Evolutionary conservation across 1,140 invertebrate species (phyloP).

Genomic region (Eueides isabella): DNA sequence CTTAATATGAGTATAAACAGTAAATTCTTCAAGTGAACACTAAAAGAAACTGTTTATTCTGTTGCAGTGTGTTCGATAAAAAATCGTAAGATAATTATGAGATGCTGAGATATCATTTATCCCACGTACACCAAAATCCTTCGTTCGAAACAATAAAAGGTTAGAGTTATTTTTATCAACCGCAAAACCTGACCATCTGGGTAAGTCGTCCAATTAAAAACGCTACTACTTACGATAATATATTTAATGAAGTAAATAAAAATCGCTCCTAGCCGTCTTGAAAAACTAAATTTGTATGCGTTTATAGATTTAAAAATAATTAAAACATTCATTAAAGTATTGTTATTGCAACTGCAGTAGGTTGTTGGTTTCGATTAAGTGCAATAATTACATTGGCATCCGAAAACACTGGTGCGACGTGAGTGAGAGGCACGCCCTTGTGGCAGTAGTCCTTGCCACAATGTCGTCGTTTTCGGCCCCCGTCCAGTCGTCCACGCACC

Average conservation of each 20-base stretch:
- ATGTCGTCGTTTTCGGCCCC: constrained; percentile 64
- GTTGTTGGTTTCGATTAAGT: constrained; percentile 59
- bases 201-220: constrained; percentile 34
- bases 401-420: constrained; percentile 65
- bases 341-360: constrained; percentile 47
- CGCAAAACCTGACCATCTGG: constrained; percentile 35
- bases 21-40: constrained; percentile 46
- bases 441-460: constrained; percentile 59
- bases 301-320: constrained; percentile 45
- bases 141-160: constrained; percentile 39
- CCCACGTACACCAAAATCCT: constrained; percentile 47
- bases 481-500: constrained; percentile 56
- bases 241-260: constrained; percentile 41
- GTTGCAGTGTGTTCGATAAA: constrained; percentile 48
- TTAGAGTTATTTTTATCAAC: constrained; percentile 34
- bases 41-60: constrained; percentile 48
- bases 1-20: constrained; percentile 45
- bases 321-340: constrained; percentile 47
- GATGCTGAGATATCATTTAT: constrained; percentile 49
- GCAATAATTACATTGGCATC: constrained; percentile 66
- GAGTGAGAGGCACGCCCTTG: constrained; percentile 79
- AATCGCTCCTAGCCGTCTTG: constrained; percentile 18
- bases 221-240: constrained; percentile 30
- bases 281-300: constrained; percentile 38
- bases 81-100: constrained; percentile 45